Evolutionary conservation across 2,113 vertebrate species (phyloP), one percentile per base, ranked within the genome.

Genomic region (Dasypus novemcinctus): DNA sequence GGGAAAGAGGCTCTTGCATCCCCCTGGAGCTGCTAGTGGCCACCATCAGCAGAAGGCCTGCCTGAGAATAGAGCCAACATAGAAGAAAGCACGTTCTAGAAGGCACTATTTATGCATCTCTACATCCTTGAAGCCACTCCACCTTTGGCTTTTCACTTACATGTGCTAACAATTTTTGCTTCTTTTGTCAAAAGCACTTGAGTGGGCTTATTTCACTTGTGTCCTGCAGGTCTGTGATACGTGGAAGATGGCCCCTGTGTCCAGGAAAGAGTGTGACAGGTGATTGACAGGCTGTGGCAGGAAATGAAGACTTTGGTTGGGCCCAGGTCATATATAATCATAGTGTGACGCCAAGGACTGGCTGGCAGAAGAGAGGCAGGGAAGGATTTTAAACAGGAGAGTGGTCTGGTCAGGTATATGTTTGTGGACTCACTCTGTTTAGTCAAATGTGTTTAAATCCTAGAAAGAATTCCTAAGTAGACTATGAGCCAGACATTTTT

Each of bases 381-480:
- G 63, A 46, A 52, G 57, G 25, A 23, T 61, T 61, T 20, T 27
- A 54, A 82, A 81, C 80, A 59, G 81, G 81, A 36, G 41, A 87
- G 78, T 27, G 93, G 74, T 29, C 38, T 64, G 27, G 36, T 61
- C 79, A 41, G 27, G 52, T 78, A 46, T 49, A 41, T 20, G 20
- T 88, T 14, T 86, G 84, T 52, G 68, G 85, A 78, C 59, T 94
- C 94, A 63, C 33, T 95, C 76, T 89, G 91, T 95, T 96, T 94
- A 96, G 86, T 85, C 88, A 82, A 95, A 95, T 90, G 68, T 96
- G 91, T 94, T 95, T 86, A 79, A 96, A 97, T 94, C 97, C 97
- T 97, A 94, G 97, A 97, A 97, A 96, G 97, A 96, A 86, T 71
- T 88, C 72, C 71, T 85, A 78, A 91, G 96, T 0, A 80, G 81